phyloP scores from a whole-genome alignment of 2,113 vertebrate genomes.

The Xiphophorus hellerii region DNA sequence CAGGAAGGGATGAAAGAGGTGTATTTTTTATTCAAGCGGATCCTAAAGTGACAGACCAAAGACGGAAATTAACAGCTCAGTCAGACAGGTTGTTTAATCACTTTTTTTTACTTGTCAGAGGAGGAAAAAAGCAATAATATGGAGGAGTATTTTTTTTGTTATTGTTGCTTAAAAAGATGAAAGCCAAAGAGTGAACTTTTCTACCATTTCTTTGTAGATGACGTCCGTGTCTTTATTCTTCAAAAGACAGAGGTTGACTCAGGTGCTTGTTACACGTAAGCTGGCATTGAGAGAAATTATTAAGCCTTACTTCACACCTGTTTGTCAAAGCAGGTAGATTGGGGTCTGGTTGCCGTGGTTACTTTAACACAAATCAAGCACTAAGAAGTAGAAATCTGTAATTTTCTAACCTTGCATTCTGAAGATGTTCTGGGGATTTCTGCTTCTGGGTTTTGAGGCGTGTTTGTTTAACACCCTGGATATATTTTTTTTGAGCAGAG shows the following conservation, averaged over 20 bases:
- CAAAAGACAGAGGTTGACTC: neutral
- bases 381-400: neutral
- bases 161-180: neutral
- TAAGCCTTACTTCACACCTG: neutral
- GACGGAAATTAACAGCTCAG: constrained; percentile 29
- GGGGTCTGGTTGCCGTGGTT: neutral
- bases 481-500: too few species aligned
- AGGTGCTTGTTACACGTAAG: neutral
- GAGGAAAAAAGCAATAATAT: constrained; percentile 9
- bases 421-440: constrained; percentile 4
- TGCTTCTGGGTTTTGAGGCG: neutral
- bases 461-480: neutral
- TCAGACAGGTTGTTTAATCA: constrained; percentile 24
- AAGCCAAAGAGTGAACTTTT: constrained; percentile 38
- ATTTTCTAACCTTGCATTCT: constrained; percentile 6
- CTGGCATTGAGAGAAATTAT: neutral
- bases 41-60: constrained; percentile 57
- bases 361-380: neutral
- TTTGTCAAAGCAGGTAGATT: neutral
- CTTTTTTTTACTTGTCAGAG: neutral
- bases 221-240: neutral
- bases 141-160: constrained; percentile 2
- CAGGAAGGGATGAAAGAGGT: constrained; percentile 18
- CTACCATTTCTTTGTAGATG: neutral
- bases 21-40: constrained; percentile 22